Conservation (phyloP, 2,888 invertebrate genomes). For the Cecidostiba fungosa region DNA sequence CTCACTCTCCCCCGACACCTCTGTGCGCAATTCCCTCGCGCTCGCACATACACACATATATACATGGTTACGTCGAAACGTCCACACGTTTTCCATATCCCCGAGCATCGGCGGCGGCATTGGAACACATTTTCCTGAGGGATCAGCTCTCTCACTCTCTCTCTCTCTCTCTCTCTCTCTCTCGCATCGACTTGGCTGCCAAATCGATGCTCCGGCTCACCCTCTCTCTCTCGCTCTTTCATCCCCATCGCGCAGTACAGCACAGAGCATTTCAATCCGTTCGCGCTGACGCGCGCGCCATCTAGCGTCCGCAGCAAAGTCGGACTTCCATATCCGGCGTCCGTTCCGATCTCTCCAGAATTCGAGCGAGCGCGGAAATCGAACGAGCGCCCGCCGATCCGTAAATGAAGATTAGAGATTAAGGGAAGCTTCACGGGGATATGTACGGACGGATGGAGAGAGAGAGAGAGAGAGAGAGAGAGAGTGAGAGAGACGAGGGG, state of each 20-base stretch:
- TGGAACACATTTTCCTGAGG: constrained; percentile 6
- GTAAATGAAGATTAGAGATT: constrained; percentile 63
- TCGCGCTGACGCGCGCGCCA: constrained; percentile 38
- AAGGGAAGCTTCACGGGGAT: constrained; percentile 45
- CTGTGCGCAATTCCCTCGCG: neutral
- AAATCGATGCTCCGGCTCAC: neutral
- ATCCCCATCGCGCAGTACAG: neutral
- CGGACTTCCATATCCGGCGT: constrained; percentile 54
- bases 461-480: neutral
- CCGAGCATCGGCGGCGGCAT: neutral
- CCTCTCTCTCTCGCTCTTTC: neutral
- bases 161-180: neutral
- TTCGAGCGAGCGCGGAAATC: constrained; percentile 55
- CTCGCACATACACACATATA: neutral
- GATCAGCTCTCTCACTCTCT: neutral
- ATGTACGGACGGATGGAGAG: neutral
- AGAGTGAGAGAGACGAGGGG: neutral
- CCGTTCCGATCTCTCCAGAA: constrained; percentile 47
- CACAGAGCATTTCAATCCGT: neutral
- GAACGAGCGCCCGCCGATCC: constrained; percentile 56
- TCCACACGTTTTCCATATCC: constrained; percentile 18
- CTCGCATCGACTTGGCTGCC: neutral
- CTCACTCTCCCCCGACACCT: neutral
- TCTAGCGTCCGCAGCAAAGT: constrained; percentile 37
- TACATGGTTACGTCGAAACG: neutral